Conservation (phyloP, 2,797 vertebrate species). For the Girardinus metallicus region DNA sequence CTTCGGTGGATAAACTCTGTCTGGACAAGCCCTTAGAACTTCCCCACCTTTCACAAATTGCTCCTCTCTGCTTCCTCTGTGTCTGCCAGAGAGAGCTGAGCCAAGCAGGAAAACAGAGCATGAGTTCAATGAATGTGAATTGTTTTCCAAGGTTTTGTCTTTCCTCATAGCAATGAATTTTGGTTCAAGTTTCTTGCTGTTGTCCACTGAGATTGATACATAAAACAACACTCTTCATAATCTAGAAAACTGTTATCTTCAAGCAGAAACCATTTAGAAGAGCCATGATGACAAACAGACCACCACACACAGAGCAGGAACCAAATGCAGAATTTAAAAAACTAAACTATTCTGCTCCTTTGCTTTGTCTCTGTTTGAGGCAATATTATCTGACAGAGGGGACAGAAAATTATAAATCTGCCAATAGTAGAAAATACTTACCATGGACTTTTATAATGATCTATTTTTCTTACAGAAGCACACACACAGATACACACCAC, state of each 20-base stretch:
- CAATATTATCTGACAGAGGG: conserved; percentile 53
- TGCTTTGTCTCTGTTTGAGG: conserved; percentile 59
- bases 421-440: conserved; percentile 57
- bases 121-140: background rate
- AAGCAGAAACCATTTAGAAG: background rate
- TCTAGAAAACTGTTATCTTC: background rate
- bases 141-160: background rate
- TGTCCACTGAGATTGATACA: background rate
- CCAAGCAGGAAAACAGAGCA: background rate
- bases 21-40: background rate
- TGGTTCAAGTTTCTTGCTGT: background rate
- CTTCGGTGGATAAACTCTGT: background rate
- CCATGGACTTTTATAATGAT: conserved; percentile 73
- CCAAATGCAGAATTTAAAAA: conserved; percentile 11
- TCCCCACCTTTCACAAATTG: background rate
- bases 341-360: conserved; percentile 35
- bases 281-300: conserved; percentile 36
- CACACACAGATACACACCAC: conserved; percentile 13
- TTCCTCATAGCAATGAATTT: background rate
- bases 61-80: background rate
- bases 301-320: conserved; percentile 27
- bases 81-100: background rate
- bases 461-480: conserved; percentile 47
- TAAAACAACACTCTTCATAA: background rate
- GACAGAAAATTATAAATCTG: conserved; percentile 67